Evolutionary conservation across 2,888 invertebrate species (phyloP).

Genomic region (Artemia sinica): DNA sequence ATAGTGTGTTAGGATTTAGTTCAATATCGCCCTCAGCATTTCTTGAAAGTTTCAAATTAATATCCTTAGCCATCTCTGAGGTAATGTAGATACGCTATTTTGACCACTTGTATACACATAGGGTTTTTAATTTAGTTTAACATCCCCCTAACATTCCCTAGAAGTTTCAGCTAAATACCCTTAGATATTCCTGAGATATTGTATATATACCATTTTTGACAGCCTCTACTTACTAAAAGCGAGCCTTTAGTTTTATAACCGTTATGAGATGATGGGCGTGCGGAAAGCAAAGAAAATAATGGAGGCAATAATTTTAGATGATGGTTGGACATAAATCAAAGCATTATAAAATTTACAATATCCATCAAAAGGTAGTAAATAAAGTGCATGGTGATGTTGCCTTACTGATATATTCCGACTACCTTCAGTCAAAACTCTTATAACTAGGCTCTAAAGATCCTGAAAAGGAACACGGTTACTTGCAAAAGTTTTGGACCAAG

Average conservation of each 20-base stretch:
- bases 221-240: too few species aligned
- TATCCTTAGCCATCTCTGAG: too few species aligned
- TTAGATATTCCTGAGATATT: too few species aligned
- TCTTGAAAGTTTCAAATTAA: slow-evolving; percentile 2
- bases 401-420: too few species aligned
- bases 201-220: too few species aligned
- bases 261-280: neutral
- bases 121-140: slow-evolving; percentile 25
- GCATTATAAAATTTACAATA: neutral
- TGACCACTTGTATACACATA: slow-evolving; percentile 16
- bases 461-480: too few species aligned
- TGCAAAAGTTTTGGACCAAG: too few species aligned
- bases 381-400: neutral
- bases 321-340: neutral
- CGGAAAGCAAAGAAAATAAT: neutral
- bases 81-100: slow-evolving; percentile 4
- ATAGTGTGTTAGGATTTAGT: too few species aligned
- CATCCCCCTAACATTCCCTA: too few species aligned
- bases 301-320: neutral
- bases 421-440: too few species aligned
- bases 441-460: too few species aligned
- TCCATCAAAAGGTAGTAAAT: neutral
- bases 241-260: neutral
- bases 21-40: neutral
- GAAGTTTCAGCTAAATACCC: too few species aligned